phyloP scores from a whole-genome alignment of 2,113 vertebrate genomes.

The Crocuta crocuta region DNA sequence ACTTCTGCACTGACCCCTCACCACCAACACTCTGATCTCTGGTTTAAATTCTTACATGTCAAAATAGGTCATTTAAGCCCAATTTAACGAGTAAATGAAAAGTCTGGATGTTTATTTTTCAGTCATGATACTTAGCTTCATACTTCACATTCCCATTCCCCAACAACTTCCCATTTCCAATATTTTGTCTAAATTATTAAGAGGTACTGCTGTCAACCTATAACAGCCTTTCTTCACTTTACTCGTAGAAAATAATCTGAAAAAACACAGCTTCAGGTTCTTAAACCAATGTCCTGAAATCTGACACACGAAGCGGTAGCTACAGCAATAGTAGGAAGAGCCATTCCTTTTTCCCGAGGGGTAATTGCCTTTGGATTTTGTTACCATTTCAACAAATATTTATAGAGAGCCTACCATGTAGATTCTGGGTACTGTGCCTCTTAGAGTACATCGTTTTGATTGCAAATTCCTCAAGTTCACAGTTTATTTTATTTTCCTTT shows the following conservation, averaged over 20 bases:
- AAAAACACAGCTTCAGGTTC: background rate
- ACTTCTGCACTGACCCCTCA: background rate
- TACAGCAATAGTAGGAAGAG: background rate
- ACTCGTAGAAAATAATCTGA: background rate
- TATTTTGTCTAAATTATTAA: background rate
- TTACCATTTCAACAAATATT: background rate
- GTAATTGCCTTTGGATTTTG: slow-evolving; percentile 29
- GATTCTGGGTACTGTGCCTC: background rate
- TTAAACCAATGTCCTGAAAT: background rate
- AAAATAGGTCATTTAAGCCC: background rate
- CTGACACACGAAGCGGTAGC: background rate
- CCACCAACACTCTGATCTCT: background rate
- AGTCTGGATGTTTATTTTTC: background rate
- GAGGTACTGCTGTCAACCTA: background rate
- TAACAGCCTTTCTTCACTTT: background rate
- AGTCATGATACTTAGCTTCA: background rate
- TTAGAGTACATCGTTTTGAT: background rate
- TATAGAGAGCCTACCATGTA: background rate
- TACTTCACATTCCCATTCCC: background rate
- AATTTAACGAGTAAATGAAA: background rate
- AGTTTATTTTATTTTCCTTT: slow-evolving; percentile 35
- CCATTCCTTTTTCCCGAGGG: background rate
- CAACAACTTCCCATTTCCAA: background rate
- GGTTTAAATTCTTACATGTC: slow-evolving; percentile 19
- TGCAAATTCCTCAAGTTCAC: background rate